Base-by-base conservation (phyloP, 1,140 invertebrate genomes). In the Atta cephalotes region DNA sequence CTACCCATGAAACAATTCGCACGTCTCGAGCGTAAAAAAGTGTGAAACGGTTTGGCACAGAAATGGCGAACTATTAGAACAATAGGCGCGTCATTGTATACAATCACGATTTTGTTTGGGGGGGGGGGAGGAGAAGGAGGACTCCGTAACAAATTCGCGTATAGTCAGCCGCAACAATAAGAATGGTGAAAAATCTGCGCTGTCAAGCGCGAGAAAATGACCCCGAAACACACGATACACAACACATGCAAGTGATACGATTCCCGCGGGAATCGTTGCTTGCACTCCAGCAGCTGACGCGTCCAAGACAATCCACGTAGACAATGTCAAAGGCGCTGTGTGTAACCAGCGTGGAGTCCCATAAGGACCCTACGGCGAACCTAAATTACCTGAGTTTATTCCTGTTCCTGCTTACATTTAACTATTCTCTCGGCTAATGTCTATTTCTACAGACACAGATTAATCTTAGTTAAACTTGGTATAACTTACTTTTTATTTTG, bases 361-460 rank as follows among this genome's bases (percentile, higher is more conserved):
- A 68, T 63, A 88, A 87, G 88, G 79, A 25, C 70, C 49, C 71
- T 76, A 49, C 3, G 16, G 21, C 68, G 88, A 45, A 76, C 66
- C 85, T 90, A 81, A 86, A 90, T 91, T 88, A 88, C 79, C 25
- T 68, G 51, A 88, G 25, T 25, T 49, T 77, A 66, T 53, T 39
- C 49, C 31, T 56, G 65, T 49, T 25, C 1, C 25, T 25, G 49
- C 31, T 80, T 35, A 56, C 14, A 70, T 18, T 18, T 39, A 5
- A 18, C 9, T 82, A n/a, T 28, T 21, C 25, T 18, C 4, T 39
- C 35, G 35, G 35, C 35, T 39, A 39, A 39, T 39, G 35, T 39
- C 35, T 7, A 39, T 7, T 39, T 7, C 35, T 39, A 39, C 35
- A 39, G 35, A 39, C 9, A 1, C 7, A 39, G 6, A 39, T 39